Evolutionary conservation across 2,113 vertebrate genomes (phyloP).

Genomic region (Camarhynchus parvulus): DNA sequence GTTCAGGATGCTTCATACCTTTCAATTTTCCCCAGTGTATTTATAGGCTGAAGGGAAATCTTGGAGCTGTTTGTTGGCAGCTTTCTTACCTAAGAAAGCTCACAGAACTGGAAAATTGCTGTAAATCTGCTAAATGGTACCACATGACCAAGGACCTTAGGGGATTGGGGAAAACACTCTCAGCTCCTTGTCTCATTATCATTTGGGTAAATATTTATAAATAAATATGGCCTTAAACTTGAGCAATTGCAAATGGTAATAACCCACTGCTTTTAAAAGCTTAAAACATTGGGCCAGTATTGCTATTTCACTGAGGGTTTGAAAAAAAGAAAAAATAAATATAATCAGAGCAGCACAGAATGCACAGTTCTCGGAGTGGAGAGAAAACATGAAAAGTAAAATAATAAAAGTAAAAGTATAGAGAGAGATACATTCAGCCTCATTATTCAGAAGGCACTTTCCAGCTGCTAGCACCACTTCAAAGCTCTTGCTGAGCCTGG

Average conservation of each 20-base stretch:
- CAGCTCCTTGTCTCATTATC: not conserved
- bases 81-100: not conserved
- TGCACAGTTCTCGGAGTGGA: not conserved
- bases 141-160: not conserved
- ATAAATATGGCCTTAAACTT: not conserved
- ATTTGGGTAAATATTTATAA: conserved; percentile 15
- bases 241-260: not conserved
- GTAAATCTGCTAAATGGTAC: not conserved
- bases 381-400: not conserved
- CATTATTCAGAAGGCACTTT: not conserved
- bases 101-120: not conserved
- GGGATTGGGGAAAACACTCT: not conserved
- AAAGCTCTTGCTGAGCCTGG: not conserved
- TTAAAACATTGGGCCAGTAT: not conserved
- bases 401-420: not conserved
- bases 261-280: not conserved
- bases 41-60: not conserved
- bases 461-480: not conserved
- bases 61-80: not conserved
- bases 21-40: not conserved
- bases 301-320: not conserved
- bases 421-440: not conserved
- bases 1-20: not conserved
- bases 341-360: not conserved
- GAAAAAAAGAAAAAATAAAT: not conserved